These are phyloP conservation scores for Rhizoglyphus robini DNA, from an alignment of 1,140 invertebrate species.

Conservation along the genomic window DNA sequence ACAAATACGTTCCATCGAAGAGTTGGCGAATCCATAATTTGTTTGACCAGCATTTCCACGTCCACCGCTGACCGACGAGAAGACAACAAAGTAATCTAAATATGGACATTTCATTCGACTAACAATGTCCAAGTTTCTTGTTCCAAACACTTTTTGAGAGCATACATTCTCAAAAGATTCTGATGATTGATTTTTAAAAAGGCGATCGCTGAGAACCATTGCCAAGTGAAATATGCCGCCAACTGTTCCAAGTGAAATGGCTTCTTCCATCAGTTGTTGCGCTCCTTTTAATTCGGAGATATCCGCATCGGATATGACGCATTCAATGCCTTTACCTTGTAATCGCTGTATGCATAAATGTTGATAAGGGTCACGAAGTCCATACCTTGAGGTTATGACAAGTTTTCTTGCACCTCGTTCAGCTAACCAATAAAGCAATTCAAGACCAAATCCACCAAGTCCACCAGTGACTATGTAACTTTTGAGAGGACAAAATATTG, in stretches of 20 bases:
- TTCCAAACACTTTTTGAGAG: conserved; percentile 46
- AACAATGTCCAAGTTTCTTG: conserved; percentile 55
- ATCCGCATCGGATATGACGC: conserved; percentile 55
- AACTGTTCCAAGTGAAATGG: conserved; percentile 52
- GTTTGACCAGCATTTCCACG: conserved; percentile 84
- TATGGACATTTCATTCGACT: conserved; percentile 57
- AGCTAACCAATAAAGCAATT: conserved; percentile 78
- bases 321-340: conserved; percentile 48
- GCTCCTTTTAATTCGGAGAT: conserved; percentile 49
- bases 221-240: conserved; percentile 91
- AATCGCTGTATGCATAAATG: conserved; percentile 34
- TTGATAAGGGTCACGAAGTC: conserved; percentile 75
- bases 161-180: conserved; percentile 57
- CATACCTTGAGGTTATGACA: conserved; percentile 71
- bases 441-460: conserved; percentile 85
- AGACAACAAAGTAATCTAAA: conserved; percentile 79
- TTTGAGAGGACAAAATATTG: conserved; percentile 72
- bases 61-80: conserved; percentile 86
- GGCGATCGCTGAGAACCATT: conserved; percentile 61
- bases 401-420: conserved; percentile 64
- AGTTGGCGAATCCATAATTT: conserved; percentile 93
- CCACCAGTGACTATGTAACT: conserved; percentile 74
- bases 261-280: conserved; percentile 41
- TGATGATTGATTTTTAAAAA: conserved; percentile 72
- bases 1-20: conserved; percentile 83